Conservation (phyloP, 2,888 invertebrate species). For the Chelonus formosanus region DNA sequence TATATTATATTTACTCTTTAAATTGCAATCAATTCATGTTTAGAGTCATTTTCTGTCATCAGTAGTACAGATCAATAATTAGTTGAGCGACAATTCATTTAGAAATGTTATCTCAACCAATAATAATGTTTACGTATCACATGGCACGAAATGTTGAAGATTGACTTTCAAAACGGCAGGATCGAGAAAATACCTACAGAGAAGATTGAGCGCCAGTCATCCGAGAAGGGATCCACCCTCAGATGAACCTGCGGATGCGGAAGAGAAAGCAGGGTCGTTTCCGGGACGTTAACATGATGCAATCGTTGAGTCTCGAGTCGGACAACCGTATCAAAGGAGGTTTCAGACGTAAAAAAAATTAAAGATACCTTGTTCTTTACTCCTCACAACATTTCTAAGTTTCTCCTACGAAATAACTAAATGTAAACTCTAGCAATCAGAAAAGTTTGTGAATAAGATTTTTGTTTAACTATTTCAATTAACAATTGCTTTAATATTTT, state of each 20-base stretch:
- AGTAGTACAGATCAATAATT: no score
- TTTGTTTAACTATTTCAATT: no score
- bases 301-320: background rate
- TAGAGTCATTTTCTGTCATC: no score
- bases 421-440: no score
- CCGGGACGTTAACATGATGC: slow-evolving; percentile 7
- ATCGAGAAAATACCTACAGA: slow-evolving; percentile 15
- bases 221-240: slow-evolving; percentile 15
- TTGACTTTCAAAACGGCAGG: slow-evolving; percentile 7
- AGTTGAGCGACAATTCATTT: no score
- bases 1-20: no score
- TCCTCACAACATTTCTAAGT: no score
- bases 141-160: slow-evolving; percentile 4
- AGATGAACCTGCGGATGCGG: background rate
- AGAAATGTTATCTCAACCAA: no score
- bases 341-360: background rate
- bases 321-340: slow-evolving; percentile 6
- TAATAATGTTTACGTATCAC: background rate
- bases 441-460: no score
- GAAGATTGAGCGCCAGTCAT: slow-evolving; percentile 26
- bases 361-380: background rate
- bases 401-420: no score
- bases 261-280: slow-evolving; percentile 1
- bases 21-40: no score
- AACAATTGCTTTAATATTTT: no score